phyloP scores from a whole-genome alignment of 2,888 invertebrate species.

The Latheticus oryzae region DNA sequence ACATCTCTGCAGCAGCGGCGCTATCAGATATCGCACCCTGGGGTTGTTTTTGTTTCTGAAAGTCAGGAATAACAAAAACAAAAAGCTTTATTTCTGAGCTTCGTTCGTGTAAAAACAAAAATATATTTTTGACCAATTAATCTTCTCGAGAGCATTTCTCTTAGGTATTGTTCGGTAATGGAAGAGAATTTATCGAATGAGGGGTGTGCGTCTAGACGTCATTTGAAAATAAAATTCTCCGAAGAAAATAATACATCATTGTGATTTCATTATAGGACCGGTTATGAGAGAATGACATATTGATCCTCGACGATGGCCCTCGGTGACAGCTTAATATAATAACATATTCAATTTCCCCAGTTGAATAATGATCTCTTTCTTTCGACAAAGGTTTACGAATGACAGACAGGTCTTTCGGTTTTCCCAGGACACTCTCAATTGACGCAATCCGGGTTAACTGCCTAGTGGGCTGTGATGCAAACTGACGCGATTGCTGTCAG shows the following conservation, averaged over 20 bases:
- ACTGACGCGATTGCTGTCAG: conserved; percentile 44
- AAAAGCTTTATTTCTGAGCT: conserved; percentile 46
- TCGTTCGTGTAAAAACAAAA: conserved; percentile 46
- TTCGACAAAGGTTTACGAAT: conserved; percentile 44
- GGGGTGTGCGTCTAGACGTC: conserved; percentile 24
- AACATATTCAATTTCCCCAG: conserved; percentile 54
- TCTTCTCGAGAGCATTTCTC: conserved; percentile 47
- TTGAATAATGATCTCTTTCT: conserved; percentile 52
- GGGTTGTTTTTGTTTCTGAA: conserved; percentile 50
- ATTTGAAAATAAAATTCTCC: conserved; percentile 27
- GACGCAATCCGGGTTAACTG: conserved; percentile 53
- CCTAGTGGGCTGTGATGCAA: conserved; percentile 47
- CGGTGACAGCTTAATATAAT: conserved; percentile 47
- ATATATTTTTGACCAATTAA: conserved; percentile 53
- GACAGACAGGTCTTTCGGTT: conserved; percentile 45
- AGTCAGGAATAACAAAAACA: conserved; percentile 49
- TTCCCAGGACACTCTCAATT: conserved; percentile 44
- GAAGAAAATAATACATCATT: conserved; percentile 46
- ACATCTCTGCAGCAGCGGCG: conserved; percentile 26
- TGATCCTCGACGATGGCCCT: conserved; percentile 44
- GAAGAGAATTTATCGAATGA: conserved; percentile 45
- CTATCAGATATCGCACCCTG: conserved; percentile 48
- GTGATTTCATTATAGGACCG: conserved; percentile 48
- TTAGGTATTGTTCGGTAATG: conserved; percentile 50
- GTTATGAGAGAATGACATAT: conserved; percentile 47